Conservation (phyloP, 2,113 vertebrate genomes). For the Chlorocebus sabaeus region DNA sequence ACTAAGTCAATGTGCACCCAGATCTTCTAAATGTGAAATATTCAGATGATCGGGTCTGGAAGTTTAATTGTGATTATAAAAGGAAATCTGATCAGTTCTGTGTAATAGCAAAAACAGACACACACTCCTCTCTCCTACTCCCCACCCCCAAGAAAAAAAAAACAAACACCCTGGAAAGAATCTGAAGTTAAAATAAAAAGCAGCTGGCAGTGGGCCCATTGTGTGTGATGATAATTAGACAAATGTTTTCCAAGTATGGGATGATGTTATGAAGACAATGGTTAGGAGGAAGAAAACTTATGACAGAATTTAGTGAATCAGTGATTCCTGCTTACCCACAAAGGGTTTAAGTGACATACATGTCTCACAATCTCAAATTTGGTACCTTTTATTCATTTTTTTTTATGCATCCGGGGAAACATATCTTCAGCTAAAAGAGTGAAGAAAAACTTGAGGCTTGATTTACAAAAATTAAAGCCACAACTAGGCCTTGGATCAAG, state of each 20-base stretch:
- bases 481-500: constrained; percentile 58
- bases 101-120: constrained; percentile 77
- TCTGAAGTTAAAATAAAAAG: constrained; percentile 77
- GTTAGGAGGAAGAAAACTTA: background rate
- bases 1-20: background rate
- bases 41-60: constrained; percentile 42
- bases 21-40: constrained; percentile 26
- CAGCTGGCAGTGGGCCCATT: constrained; percentile 74
- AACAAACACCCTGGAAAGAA: constrained; percentile 76
- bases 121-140: constrained; percentile 36
- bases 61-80: constrained; percentile 75
- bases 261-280: constrained; percentile 59
- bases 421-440: constrained; percentile 42
- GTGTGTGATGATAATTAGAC: constrained; percentile 74
- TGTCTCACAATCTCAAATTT: constrained; percentile 27
- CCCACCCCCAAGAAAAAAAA: background rate
- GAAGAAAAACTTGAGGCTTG: constrained; percentile 63
- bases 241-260: constrained; percentile 67
- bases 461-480: constrained; percentile 72
- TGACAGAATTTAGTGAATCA: background rate
- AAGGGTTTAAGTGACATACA: background rate
- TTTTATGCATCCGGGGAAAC: constrained; percentile 34
- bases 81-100: constrained; percentile 74
- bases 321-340: background rate
- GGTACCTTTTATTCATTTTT: constrained; percentile 41